Conservation (phyloP, 2,888 invertebrate species). For the Loripinus fragilis region DNA sequence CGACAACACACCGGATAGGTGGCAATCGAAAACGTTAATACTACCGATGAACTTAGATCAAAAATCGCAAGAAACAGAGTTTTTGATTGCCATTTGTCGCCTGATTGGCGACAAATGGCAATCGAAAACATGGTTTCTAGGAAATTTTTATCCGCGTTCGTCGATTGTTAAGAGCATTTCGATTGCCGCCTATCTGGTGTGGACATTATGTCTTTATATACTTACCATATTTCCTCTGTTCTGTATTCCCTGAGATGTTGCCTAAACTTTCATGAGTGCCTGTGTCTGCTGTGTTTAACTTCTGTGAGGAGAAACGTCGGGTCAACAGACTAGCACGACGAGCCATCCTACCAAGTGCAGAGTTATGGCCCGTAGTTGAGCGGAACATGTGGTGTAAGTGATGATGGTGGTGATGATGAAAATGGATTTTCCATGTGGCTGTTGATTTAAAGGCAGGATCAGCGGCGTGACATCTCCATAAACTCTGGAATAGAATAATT, state of each 20-base stretch:
- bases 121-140: no score
- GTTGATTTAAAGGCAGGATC: slow-evolving; percentile 90
- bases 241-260: slow-evolving; percentile 55
- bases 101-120: no score
- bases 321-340: slow-evolving; percentile 74
- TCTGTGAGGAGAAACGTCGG: slow-evolving; percentile 56
- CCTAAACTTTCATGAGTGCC: slow-evolving; percentile 62
- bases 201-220: no score
- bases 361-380: slow-evolving; percentile 42
- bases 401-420: slow-evolving; percentile 76
- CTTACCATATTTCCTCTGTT: slow-evolving; percentile 45
- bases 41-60: no score
- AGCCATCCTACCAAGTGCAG: slow-evolving; percentile 73
- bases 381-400: slow-evolving; percentile 32
- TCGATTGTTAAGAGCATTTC: no score
- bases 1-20: no score
- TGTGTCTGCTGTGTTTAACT: slow-evolving; percentile 52
- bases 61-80: no score
- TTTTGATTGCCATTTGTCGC: no score
- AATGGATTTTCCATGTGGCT: slow-evolving; percentile 91
- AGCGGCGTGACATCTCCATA: slow-evolving; percentile 91
- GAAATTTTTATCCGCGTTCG: no score
- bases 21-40: no score
- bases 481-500: slow-evolving; percentile 86
- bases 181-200: no score